Conservation (phyloP, 2,888 invertebrate genomes). For the Stenolophus ochropezus region DNA sequence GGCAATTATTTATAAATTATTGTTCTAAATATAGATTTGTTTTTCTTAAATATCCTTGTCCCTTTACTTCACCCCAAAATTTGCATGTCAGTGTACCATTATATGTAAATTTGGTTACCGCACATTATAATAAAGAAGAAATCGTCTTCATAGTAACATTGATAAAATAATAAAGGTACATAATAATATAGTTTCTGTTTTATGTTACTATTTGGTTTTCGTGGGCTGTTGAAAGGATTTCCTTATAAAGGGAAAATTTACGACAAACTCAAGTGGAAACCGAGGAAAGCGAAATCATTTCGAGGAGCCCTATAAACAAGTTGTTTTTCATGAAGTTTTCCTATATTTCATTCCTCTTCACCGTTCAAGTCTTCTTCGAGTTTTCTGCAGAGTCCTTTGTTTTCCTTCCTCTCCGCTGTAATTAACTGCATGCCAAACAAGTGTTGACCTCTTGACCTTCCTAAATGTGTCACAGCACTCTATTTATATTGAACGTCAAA, state of each 20-base stretch:
- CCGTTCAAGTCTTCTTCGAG: not conserved
- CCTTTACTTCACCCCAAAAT: not conserved
- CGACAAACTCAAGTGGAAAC: conserved; percentile 28
- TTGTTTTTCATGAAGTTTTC: conserved; percentile 41
- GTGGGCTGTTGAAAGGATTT: conserved; percentile 1
- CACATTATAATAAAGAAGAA: not conserved
- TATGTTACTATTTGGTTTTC: not conserved
- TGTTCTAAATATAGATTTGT: not conserved
- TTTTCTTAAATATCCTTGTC: not conserved
- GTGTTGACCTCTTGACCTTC: not conserved
- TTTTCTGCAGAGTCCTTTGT: not conserved
- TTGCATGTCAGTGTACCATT: conserved; percentile 2
- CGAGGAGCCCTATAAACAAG: conserved; percentile 17
- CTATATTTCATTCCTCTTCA: conserved; percentile 19
- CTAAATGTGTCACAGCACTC: not conserved
- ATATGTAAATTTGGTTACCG: conserved; percentile 26
- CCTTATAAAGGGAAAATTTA: conserved; percentile 25
- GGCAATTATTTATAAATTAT: not conserved
- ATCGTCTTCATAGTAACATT: not conserved
- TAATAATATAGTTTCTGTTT: conserved; percentile 26
- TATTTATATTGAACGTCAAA: not conserved
- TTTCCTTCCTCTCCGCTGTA: not conserved
- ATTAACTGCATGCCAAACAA: not conserved
- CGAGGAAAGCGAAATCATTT: conserved; percentile 26
- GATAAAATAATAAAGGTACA: not conserved